Evolutionary conservation across 2,113 vertebrate genomes (phyloP), one percentile per base, ranked within the genome.

Genomic region (Axis porcinus): DNA sequence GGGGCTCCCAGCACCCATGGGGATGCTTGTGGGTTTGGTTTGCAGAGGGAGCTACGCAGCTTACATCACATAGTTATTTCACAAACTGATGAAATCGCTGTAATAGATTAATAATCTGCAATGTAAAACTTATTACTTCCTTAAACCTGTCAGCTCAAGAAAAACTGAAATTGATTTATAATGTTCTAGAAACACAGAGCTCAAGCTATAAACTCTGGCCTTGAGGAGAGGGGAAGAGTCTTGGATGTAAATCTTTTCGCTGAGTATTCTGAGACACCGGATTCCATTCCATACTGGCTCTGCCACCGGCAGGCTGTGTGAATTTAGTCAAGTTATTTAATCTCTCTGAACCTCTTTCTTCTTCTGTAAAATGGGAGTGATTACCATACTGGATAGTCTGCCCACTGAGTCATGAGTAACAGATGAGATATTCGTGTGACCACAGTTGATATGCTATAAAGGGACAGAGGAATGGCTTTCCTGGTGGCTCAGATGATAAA

Each of bases 51-150:
- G 76, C 92, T 97, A 52, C 91, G n/a, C 97, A 97, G 96, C 90
- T 95, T 67, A 97, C 43, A 85, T 79, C 90, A 88, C 15, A 95
- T 52, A 94, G 43, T 96, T 94, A 98, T 98, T 98, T 98, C 96
- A 97, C 40, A 98, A 47, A 83, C 92, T 97, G 95, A 83, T 97
- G 90, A 98, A 98, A 92, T 88, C 86, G 47, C 50, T 96, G 43
- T 40, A 94, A 97, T 67, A 98, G 82, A 97, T 98, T 98, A 98
- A 93, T 91, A 91, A 92, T 87, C 84, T 96, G n/a, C 0, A 1
- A 83, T 93, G 96, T 96, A 98, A 94, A 97, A 98, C 81, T 92
- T 19, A 97, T 97, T 97, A 94, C 58, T 81, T 76, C 86, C 89
- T 94, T 97, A 96, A 97, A 78, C 27, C 67, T 70, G 82, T 95